Percentiles rank a stretch among this genome's conserved stretches.
These are phyloP conservation scores for Antheraea pernyi DNA, from an alignment of 1,140 invertebrate genomes.

Conservation along the genomic window DNA sequence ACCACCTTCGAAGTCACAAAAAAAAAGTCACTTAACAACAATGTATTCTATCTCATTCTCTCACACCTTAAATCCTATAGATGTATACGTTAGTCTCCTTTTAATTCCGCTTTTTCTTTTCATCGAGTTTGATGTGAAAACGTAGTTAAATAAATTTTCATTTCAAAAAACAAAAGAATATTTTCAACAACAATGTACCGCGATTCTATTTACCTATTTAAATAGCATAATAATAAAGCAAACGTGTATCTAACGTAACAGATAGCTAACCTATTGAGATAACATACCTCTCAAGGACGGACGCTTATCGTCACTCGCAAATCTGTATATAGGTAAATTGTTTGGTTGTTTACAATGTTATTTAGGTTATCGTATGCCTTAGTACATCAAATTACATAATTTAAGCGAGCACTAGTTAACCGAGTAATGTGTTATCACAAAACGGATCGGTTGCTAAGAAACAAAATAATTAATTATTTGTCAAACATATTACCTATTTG, in stretches of 20 bases:
- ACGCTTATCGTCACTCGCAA: background rate
- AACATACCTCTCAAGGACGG: conserved; percentile 1
- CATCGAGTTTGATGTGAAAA: too few relatives aligned
- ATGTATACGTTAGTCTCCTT: too few relatives aligned
- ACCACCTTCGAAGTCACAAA: too few relatives aligned
- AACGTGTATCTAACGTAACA: background rate
- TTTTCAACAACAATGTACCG: too few relatives aligned
- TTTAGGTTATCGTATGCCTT: conserved; percentile 24
- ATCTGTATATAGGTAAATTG: conserved; percentile 15
- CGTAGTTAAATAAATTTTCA: too few relatives aligned
- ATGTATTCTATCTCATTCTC: too few relatives aligned
- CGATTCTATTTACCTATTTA: background rate
- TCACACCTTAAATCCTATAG: too few relatives aligned
- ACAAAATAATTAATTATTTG: background rate
- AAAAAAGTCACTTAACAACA: too few relatives aligned
- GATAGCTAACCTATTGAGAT: background rate
- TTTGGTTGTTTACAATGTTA: conserved; percentile 29
- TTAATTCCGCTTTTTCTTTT: too few relatives aligned
- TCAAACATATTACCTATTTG: background rate
- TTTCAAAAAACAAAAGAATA: too few relatives aligned
- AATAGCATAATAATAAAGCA: background rate
- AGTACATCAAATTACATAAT: background rate
- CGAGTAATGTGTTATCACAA: background rate
- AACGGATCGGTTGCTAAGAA: background rate
- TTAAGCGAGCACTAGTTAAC: background rate